Evolutionary conservation across 2,888 invertebrate species (phyloP).

Genomic region (Dasypolia templi): DNA sequence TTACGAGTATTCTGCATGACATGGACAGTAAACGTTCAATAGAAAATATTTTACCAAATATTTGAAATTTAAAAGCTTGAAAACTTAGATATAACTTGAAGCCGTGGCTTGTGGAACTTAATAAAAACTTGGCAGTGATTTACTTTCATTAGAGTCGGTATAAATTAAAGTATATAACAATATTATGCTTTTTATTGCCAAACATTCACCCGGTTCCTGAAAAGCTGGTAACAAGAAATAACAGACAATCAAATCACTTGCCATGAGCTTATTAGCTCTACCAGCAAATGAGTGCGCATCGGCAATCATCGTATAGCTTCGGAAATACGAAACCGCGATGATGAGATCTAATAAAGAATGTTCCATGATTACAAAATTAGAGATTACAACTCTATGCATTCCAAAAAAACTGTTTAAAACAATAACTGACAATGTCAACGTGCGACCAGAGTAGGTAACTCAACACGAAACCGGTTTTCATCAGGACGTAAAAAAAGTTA

Average conservation of each 20-base stretch:
- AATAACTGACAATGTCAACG: not conserved
- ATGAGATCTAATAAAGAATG: too few relatives aligned
- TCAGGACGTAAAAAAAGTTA: not conserved
- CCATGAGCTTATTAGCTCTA: not conserved
- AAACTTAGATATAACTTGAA: slow-evolving; percentile 2
- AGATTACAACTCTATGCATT: not conserved
- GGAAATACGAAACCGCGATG: not conserved
- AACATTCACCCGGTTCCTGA: not conserved
- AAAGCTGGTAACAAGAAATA: not conserved
- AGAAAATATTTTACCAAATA: slow-evolving; percentile 61
- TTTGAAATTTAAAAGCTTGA: slow-evolving; percentile 13
- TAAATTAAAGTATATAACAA: slow-evolving; percentile 19
- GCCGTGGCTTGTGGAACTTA: slow-evolving; percentile 2
- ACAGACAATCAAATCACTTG: not conserved
- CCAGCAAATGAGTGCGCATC: not conserved
- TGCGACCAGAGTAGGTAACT: not conserved
- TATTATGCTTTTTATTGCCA: slow-evolving; percentile 45
- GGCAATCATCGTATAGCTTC: not conserved
- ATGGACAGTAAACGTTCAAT: slow-evolving; percentile 45
- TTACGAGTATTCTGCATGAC: slow-evolving; percentile 65
- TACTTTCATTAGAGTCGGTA: not conserved
- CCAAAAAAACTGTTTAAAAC: not conserved
- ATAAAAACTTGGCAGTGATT: slow-evolving; percentile 34
- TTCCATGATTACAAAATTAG: not conserved
- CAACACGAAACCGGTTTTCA: not conserved